phyloP scores from a whole-genome alignment of 2,888 invertebrate genomes.

The Amiota communis region DNA sequence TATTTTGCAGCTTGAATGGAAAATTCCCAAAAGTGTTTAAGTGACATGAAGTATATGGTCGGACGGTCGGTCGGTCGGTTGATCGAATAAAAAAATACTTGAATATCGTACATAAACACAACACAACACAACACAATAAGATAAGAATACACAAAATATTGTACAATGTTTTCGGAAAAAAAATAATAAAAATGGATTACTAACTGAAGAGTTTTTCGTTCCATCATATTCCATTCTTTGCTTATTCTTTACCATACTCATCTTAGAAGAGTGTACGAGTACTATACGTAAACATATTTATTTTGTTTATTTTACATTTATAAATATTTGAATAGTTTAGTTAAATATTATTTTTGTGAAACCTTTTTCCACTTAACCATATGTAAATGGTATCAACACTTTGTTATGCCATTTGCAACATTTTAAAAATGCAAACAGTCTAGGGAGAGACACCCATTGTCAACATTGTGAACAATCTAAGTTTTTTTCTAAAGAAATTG shows the following conservation, averaged over 20 bases:
- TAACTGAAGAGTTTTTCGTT: neutral
- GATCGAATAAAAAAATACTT: too few relatives aligned
- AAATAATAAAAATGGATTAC: neutral
- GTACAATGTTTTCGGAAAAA: neutral
- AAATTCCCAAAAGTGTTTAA: slow-evolving; percentile 41
- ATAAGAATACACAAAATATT: slow-evolving; percentile 1
- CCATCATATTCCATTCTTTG: neutral
- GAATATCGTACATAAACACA: too few relatives aligned
- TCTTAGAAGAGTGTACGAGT: too few relatives aligned
- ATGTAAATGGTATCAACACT: too few relatives aligned
- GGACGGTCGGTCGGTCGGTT: neutral
- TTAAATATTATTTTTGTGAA: neutral
- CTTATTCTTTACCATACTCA: neutral
- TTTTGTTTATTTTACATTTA: neutral
- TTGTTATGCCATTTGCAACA: too few relatives aligned
- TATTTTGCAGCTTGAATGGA: slow-evolving; percentile 51
- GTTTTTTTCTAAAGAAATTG: too few relatives aligned
- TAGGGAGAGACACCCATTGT: too few relatives aligned
- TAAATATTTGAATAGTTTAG: neutral
- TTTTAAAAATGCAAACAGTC: too few relatives aligned
- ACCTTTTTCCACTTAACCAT: too few relatives aligned
- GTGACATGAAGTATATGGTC: slow-evolving; percentile 26
- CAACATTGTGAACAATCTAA: too few relatives aligned
- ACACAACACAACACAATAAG: neutral
- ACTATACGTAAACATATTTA: too few relatives aligned